Conservation (phyloP, 2,888 invertebrate genomes). For the Panzeria rudis region DNA sequence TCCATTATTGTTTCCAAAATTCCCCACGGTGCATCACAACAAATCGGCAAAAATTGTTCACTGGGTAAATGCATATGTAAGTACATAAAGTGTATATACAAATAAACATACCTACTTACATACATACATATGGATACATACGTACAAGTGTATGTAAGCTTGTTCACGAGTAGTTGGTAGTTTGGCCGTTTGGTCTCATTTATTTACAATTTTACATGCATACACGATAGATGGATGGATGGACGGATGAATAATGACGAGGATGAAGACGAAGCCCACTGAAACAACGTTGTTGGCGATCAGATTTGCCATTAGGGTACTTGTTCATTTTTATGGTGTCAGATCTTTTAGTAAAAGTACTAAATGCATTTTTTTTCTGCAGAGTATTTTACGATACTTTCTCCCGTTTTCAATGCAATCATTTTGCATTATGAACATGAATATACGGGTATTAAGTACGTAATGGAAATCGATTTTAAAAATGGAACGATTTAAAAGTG, state of each 20-base stretch:
- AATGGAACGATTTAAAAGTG: too few species aligned
- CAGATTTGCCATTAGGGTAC: conserved; percentile 1
- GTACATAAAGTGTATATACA: neutral
- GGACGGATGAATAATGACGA: conserved; percentile 39
- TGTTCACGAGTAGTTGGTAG: conserved; percentile 43
- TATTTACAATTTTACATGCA: conserved; percentile 52
- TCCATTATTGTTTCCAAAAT: too few species aligned
- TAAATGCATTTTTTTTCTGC: too few species aligned
- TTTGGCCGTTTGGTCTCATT: conserved; percentile 71
- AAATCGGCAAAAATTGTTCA: neutral
- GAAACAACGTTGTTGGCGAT: conserved; percentile 49
- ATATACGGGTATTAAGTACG: too few species aligned
- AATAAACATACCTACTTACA: neutral
- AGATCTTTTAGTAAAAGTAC: conserved; percentile 16
- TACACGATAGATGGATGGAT: conserved; percentile 33
- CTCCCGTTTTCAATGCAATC: too few species aligned
- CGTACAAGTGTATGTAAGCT: neutral
- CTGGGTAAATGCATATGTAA: neutral
- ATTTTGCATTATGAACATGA: too few species aligned
- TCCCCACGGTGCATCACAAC: too few species aligned
- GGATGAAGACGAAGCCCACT: conserved; percentile 32
- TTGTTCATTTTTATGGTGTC: neutral
- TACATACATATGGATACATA: neutral
- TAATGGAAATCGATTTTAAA: too few species aligned
- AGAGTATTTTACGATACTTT: too few species aligned